Evolutionary conservation across 1,140 invertebrate species (phyloP), one percentile per base, ranked within the genome.

Genomic region (Uloborus diversus): DNA sequence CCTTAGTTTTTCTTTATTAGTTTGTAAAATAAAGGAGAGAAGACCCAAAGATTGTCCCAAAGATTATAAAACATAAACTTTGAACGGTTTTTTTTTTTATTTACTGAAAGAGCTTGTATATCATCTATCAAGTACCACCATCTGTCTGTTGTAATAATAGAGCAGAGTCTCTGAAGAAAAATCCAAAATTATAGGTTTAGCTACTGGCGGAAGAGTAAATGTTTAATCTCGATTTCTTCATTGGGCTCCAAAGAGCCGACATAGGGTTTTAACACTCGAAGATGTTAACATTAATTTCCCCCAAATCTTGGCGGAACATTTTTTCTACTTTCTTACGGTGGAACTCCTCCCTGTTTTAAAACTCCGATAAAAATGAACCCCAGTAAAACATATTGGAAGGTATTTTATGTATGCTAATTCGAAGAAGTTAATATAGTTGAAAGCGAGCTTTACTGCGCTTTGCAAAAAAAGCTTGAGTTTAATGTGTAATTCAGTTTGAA

Each of bases 401-500:
- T 65, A 65, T 76, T 76, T 64, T 65, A 78, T 78, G 42, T 78
- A 78, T 78, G 73, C 73, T 37, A 65, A 76, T 65, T 65, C 47
- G 25, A 65, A 62, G n/a, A 49, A 56, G 61, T 53, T 76, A 65
- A 65, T 76, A 35, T 37, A 56, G 61, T 78, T 53, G 14, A 0
- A 5, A 42, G 4, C 28, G 13, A 11, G 4, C 25, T 75, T 64
- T 75, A n/a, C 65, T 56, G 53, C 17, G 61, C 47, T 59, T 42
- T 35, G 30, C 30, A 33, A 33, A n/a, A 30, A 35, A 62, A 35
- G n/a, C 51, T 49, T 30, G 37, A 4, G 37, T 61, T 62, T 47
- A 62, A 62, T 73, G 28, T 62, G n/a, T 51, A 49, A 73, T 73
- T 73, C 53, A 30, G 51, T 27, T 66, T 47, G 23, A 7, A 35